Evolutionary conservation across 2,113 vertebrate genomes (phyloP).

Genomic region (Apteryx mantelli): DNA sequence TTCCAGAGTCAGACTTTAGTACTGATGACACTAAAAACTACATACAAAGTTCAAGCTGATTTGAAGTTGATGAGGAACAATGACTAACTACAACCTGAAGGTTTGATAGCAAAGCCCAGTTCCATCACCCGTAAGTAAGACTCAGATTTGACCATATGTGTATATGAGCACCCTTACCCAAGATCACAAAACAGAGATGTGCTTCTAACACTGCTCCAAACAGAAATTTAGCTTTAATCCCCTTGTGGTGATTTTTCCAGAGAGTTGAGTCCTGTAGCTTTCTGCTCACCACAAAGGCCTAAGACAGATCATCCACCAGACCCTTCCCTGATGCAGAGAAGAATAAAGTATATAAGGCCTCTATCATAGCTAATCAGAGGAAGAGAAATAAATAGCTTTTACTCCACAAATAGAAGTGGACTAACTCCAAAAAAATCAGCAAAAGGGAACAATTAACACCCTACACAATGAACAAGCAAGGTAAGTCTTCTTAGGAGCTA

Average conservation of each 20-base stretch:
- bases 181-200: not conserved
- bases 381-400: not conserved
- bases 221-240: not conserved
- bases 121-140: not conserved
- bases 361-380: not conserved
- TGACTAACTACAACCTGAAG: not conserved
- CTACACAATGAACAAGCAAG: not conserved
- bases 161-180: not conserved
- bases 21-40: not conserved
- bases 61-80: not conserved
- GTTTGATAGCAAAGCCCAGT: not conserved
- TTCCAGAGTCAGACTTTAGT: not conserved
- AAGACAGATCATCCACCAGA: not conserved
- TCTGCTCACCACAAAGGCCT: not conserved
- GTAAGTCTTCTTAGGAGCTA: not conserved
- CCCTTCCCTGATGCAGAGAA: not conserved
- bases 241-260: not conserved
- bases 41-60: not conserved
- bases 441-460: not conserved
- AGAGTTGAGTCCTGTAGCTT: not conserved
- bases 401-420: not conserved
- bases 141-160: not conserved
- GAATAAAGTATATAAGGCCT: not conserved
- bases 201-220: not conserved
- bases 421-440: not conserved